A percentile compares a stretch with the other conserved stretches of the same genome.
Conservation (phyloP, 2,888 invertebrate genomes). For the Dicycla oo region DNA sequence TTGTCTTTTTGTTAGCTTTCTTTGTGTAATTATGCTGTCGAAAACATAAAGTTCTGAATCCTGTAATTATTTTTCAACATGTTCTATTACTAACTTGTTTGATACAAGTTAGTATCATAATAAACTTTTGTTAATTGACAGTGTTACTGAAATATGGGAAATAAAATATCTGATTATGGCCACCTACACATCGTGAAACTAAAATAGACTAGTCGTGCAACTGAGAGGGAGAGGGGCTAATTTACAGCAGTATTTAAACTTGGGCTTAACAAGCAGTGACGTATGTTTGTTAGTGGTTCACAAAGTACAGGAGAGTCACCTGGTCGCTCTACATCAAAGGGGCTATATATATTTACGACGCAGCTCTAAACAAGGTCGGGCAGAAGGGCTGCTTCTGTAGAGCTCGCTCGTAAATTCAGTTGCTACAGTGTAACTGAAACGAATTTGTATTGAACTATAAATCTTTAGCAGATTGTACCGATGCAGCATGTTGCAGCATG, state of each 20-base stretch:
- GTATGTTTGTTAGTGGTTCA: slow-evolving; percentile 29
- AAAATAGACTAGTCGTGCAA: slow-evolving; percentile 38
- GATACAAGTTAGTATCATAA: too few species aligned
- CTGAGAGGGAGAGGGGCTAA: slow-evolving; percentile 18
- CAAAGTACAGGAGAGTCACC: slow-evolving; percentile 11
- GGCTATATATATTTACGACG: slow-evolving; percentile 54
- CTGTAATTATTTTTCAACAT: slow-evolving; percentile 19
- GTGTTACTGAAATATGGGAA: slow-evolving; percentile 7
- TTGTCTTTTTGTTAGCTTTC: slow-evolving; percentile 29
- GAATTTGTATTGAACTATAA: slow-evolving; percentile 22
- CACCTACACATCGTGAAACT: slow-evolving; percentile 5
- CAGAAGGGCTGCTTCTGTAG: slow-evolving; percentile 7
- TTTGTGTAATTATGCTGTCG: slow-evolving; percentile 44
- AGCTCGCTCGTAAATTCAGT: slow-evolving; percentile 15
- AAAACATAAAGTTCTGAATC: slow-evolving; percentile 26
- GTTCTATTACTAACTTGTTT: slow-evolving; percentile 11
- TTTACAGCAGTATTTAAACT: slow-evolving; percentile 33
- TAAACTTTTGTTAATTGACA: slow-evolving; percentile 22
- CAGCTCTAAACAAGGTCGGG: not conserved
- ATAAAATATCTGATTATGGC: not conserved
- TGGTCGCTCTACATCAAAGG: slow-evolving; percentile 56
- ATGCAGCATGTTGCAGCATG: not conserved
- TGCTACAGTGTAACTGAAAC: slow-evolving; percentile 13
- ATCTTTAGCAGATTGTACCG: not conserved
- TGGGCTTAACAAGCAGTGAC: slow-evolving; percentile 30